Conservation (phyloP, 2,113 vertebrate species). For the Tautogolabrus adspersus region DNA sequence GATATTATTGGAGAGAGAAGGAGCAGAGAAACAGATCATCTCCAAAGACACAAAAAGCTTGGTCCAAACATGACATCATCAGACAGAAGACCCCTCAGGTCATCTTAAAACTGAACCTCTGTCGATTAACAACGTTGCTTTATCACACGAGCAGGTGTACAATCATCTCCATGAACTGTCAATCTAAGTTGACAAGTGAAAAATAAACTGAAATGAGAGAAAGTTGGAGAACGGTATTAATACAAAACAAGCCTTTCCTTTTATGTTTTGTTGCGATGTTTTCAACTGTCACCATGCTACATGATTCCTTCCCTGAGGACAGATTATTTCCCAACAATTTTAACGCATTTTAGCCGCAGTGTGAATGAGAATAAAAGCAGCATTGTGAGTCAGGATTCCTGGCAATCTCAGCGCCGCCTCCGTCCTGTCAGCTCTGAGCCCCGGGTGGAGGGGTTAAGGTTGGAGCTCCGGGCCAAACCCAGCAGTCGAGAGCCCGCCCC, state of each 20-base stretch:
- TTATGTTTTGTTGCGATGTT: not conserved
- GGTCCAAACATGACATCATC: not conserved
- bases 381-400: conserved; percentile 24
- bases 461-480: conserved; percentile 67
- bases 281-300: not conserved
- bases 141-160: not conserved
- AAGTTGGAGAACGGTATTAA: not conserved
- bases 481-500: conserved; percentile 65
- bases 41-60: conserved; percentile 6
- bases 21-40: conserved; percentile 19
- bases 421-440: conserved; percentile 53
- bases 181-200: not conserved
- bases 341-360: conserved; percentile 17
- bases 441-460: conserved; percentile 64
- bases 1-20: conserved; percentile 14
- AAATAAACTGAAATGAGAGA: not conserved
- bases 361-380: conserved; percentile 14
- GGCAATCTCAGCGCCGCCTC: conserved; percentile 25
- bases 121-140: conserved; percentile 7
- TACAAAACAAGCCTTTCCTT: not conserved
- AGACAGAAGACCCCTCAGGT: not conserved
- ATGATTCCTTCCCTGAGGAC: not conserved
- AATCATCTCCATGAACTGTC: not conserved
- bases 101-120: not conserved
- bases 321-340: conserved; percentile 3